Percentiles rank a stretch among this genome's conserved stretches.
Conservation (phyloP, 2,113 vertebrate genomes). For the Corythornis madagascariensis region DNA sequence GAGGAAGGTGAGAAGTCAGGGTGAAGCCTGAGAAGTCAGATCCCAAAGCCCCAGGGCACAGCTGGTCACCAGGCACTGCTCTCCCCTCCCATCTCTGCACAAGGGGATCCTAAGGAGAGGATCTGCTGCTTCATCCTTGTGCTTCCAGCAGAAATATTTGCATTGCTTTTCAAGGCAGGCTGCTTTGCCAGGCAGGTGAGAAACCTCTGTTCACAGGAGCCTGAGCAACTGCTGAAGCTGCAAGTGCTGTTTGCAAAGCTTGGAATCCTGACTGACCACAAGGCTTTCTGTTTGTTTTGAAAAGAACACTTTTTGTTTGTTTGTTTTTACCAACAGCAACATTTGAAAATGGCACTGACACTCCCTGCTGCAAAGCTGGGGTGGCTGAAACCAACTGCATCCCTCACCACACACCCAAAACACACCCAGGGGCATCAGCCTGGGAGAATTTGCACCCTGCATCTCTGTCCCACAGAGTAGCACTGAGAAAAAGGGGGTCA, state of each 20-base stretch:
- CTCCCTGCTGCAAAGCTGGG: not conserved
- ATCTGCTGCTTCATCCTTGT: not conserved
- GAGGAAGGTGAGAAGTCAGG: not conserved
- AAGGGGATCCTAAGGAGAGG: not conserved
- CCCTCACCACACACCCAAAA: not conserved
- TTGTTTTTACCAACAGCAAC: not conserved
- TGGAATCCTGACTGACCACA: not conserved
- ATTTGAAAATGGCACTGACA: not conserved
- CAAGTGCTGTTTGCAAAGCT: not conserved
- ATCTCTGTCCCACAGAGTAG: not conserved
- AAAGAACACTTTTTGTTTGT: not conserved
- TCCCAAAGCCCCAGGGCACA: fast-evolving
- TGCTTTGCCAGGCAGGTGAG: not conserved
- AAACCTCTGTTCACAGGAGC: not conserved
- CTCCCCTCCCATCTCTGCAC: not conserved
- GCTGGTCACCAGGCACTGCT: not conserved
- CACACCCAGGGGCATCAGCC: not conserved
- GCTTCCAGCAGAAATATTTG: not conserved
- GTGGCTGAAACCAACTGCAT: not conserved
- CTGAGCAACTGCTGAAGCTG: not conserved
- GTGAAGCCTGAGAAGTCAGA: no score
- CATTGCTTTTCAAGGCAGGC: not conserved
- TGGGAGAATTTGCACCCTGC: not conserved
- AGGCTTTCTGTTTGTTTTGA: not conserved
- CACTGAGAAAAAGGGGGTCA: not conserved